Evolutionary conservation across 2,113 vertebrate species (phyloP).

Genomic region (Paramormyrops kingsleyae): DNA sequence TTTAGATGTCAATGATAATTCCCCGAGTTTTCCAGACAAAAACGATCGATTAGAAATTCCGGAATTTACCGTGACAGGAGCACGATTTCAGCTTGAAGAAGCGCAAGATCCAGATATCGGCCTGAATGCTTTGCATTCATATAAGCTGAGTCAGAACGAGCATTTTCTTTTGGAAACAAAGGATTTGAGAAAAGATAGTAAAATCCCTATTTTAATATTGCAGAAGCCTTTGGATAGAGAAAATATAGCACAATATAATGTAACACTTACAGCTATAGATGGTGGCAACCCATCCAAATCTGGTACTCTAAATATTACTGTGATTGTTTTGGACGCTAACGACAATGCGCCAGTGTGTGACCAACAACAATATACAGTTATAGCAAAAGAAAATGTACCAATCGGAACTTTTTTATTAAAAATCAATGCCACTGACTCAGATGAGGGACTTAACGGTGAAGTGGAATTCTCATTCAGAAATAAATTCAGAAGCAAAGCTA

Average conservation of each 20-base stretch:
- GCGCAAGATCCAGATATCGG: conserved; percentile 21
- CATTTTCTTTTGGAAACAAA: conserved; percentile 40
- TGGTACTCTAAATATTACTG: conserved; percentile 18
- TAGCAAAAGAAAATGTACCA: conserved; percentile 24
- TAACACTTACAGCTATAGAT: conserved; percentile 27
- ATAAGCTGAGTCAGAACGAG: conserved; percentile 35
- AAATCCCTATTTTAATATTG: conserved; percentile 21
- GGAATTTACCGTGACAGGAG: background rate
- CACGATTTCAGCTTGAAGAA: conserved; percentile 16
- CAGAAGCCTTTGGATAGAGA: conserved; percentile 31
- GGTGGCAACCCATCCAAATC: conserved; percentile 27
- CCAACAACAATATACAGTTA: conserved; percentile 13
- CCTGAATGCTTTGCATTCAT: conserved; percentile 9
- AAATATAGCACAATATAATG: background rate
- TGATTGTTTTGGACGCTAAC: conserved; percentile 30
- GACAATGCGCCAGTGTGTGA: conserved; percentile 33
- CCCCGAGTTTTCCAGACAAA: conserved; percentile 28
- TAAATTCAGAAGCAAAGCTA: background rate
- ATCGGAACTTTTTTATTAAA: conserved; percentile 30
- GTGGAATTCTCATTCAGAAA: conserved; percentile 31
- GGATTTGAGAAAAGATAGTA: background rate
- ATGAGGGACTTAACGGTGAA: conserved; percentile 31
- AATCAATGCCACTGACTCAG: conserved; percentile 30
- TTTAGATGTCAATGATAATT: conserved; percentile 71
- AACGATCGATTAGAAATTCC: conserved; percentile 13